phyloP scores from a whole-genome alignment of 92 coral and sea anemone genomes.

The Actinostola sp. region DNA sequence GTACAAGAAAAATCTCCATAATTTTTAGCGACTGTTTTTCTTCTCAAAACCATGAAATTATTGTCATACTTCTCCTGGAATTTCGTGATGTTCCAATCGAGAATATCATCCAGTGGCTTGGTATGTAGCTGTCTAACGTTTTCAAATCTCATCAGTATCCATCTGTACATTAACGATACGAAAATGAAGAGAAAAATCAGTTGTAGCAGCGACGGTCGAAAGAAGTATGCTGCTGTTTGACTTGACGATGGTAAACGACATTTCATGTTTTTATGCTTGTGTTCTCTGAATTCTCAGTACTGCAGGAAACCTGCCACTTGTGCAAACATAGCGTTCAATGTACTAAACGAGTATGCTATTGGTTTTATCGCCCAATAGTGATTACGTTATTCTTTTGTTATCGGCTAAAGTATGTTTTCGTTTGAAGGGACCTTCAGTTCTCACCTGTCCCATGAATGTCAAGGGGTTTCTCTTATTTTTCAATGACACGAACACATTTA shows the following conservation, averaged over 20 bases:
- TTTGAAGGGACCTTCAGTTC: too few species aligned
- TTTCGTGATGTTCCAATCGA: constrained; percentile 35
- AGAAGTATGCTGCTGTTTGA: not conserved
- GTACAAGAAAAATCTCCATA: constrained; percentile 62
- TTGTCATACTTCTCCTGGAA: constrained; percentile 23
- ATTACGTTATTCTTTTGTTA: too few species aligned
- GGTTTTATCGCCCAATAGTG: too few species aligned
- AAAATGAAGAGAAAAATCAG: not conserved
- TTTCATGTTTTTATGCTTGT: not conserved
- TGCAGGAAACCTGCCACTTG: too few species aligned
- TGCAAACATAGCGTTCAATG: too few species aligned
- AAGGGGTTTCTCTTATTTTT: too few species aligned
- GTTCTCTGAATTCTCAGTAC: not conserved
- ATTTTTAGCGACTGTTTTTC: not conserved
- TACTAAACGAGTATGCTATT: too few species aligned
- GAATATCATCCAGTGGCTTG: constrained; percentile 19
- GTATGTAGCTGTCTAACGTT: not conserved
- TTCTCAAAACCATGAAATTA: constrained; percentile 34
- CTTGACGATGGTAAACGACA: not conserved
- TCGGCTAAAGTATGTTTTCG: too few species aligned
- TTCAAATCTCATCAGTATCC: constrained; percentile 27
- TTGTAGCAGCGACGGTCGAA: constrained; percentile 21
- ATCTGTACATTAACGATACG: not conserved
- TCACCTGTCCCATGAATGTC: too few species aligned
- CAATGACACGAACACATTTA: too few species aligned